phyloP scores from a whole-genome alignment of 2,888 invertebrate species.

The Nebria salina region DNA sequence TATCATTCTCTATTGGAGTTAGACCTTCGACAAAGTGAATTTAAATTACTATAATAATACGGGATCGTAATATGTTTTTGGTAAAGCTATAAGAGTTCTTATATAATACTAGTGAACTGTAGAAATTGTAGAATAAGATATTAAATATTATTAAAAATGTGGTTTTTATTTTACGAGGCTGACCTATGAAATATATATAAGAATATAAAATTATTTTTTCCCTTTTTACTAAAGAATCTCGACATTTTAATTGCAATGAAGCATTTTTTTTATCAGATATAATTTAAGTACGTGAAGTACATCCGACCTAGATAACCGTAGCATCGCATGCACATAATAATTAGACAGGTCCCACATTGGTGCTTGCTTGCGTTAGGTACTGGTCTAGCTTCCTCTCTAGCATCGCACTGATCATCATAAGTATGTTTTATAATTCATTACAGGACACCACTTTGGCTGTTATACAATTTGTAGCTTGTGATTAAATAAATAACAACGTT shows the following conservation, averaged over 20 bases:
- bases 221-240: too few relatives aligned
- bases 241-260: not conserved
- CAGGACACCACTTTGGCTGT: slow-evolving; percentile 3
- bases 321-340: not conserved
- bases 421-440: slow-evolving; percentile 12
- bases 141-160: too few relatives aligned
- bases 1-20: too few relatives aligned
- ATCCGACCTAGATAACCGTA: slow-evolving; percentile 8
- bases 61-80: too few relatives aligned
- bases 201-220: too few relatives aligned
- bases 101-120: too few relatives aligned
- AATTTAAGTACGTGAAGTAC: slow-evolving; percentile 7
- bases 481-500: not conserved
- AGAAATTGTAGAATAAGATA: too few relatives aligned
- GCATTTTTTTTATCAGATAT: slow-evolving; percentile 5
- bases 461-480: not conserved
- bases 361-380: not conserved
- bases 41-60: too few relatives aligned
- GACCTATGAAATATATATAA: too few relatives aligned
- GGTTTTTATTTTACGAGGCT: too few relatives aligned
- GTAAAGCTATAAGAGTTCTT: too few relatives aligned
- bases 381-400: not conserved
- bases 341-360: not conserved
- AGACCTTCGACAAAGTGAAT: too few relatives aligned
- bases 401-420: not conserved